Evolutionary conservation across 1,140 invertebrate species (phyloP).

Genomic region (Ostrea edulis): DNA sequence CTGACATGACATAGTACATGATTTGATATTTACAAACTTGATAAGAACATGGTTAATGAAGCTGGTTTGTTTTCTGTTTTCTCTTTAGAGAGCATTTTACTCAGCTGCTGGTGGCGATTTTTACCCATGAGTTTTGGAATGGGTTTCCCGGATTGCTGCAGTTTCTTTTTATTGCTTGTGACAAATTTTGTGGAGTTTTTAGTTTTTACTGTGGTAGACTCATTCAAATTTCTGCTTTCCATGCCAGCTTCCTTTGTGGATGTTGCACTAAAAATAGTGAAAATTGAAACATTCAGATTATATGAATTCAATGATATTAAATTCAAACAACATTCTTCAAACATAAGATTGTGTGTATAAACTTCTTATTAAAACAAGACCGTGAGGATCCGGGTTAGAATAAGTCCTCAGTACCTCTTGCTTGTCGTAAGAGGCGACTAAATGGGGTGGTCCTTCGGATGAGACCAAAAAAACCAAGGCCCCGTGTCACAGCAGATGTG

Average conservation of each 20-base stretch:
- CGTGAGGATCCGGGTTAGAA: too few relatives aligned
- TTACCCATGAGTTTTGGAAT: neutral
- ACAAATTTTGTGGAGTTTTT: neutral
- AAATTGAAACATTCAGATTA: neutral
- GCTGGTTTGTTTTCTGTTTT: neutral
- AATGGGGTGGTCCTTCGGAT: too few relatives aligned
- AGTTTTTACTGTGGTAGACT: neutral
- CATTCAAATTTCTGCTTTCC: neutral
- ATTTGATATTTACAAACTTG: neutral
- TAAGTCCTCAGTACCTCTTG: too few relatives aligned
- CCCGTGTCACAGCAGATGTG: too few relatives aligned
- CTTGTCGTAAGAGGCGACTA: too few relatives aligned
- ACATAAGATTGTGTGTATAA: too few relatives aligned
- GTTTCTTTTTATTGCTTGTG: neutral
- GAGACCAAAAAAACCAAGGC: too few relatives aligned
- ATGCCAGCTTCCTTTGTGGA: neutral
- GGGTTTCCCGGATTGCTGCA: neutral
- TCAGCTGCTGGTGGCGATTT: conserved; percentile 20
- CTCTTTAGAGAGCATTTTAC: conserved; percentile 2
- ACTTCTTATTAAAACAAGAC: too few relatives aligned
- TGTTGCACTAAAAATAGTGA: neutral
- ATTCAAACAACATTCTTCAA: too few relatives aligned
- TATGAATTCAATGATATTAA: too few relatives aligned
- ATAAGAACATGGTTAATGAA: conserved; percentile 2
- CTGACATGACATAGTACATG: too few relatives aligned